These are phyloP conservation scores for Leptinotarsa texana DNA, from an alignment of 1,140 invertebrate species.

Conservation along the genomic window DNA sequence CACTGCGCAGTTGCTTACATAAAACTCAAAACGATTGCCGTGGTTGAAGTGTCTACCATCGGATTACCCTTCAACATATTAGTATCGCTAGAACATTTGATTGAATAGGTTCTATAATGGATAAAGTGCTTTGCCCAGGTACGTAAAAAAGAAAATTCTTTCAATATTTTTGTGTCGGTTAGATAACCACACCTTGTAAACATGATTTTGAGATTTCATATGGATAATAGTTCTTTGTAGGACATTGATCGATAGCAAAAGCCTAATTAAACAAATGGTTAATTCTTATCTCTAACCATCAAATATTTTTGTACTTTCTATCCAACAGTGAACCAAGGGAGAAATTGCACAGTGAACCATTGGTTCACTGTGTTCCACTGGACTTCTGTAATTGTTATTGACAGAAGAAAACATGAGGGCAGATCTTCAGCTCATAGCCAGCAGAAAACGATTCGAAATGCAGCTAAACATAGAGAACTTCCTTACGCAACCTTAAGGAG, in stretches of 20 bases:
- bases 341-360: neutral
- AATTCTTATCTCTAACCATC: neutral
- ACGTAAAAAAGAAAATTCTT: neutral
- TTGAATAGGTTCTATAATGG: neutral
- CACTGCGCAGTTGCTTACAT: too few relatives aligned
- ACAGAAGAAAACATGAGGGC: neutral
- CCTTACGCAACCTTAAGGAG: too few relatives aligned
- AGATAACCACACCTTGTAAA: neutral
- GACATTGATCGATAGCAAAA: neutral
- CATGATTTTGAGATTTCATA: too few relatives aligned
- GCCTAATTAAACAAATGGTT: neutral
- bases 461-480: too few relatives aligned
- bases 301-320: neutral
- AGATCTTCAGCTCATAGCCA: neutral
- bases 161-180: neutral
- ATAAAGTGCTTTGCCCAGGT: neutral
- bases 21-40: too few relatives aligned
- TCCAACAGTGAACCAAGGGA: neutral
- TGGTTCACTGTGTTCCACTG: conserved; percentile 2
- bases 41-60: too few relatives aligned
- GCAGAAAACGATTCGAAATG: too few relatives aligned
- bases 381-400: neutral
- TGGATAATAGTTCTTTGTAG: neutral
- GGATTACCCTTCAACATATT: too few relatives aligned
- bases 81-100: neutral